These are phyloP conservation scores for Hirudinaria manillensis DNA, from an alignment of 2,888 invertebrate genomes.

Conservation along the genomic window DNA sequence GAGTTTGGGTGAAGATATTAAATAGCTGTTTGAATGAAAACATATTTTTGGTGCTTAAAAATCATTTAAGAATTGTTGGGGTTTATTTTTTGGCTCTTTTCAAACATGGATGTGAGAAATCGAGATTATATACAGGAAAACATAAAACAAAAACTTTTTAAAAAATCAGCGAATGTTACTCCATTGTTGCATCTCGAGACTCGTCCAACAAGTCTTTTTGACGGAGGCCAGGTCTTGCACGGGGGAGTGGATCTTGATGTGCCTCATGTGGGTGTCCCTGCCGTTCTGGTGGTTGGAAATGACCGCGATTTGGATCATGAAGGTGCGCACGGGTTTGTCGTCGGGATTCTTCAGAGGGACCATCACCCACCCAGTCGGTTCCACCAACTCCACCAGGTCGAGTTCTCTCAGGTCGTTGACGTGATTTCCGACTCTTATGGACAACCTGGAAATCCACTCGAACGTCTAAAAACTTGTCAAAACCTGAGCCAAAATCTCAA, in stretches of 20 bases:
- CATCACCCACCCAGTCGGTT: conserved; percentile 93
- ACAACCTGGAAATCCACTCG: conserved; percentile 43
- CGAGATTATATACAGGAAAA: no score
- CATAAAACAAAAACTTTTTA: no score
- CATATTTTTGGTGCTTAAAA: no score
- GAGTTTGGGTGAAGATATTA: no score
- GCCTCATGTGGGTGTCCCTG: conserved; percentile 92
- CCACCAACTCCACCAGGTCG: conserved; percentile 77
- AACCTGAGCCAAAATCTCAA: no score
- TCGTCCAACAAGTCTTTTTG: conserved; percentile 68
- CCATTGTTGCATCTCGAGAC: conserved; percentile 63
- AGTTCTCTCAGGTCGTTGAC: conserved; percentile 93
- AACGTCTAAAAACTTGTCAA: background rate
- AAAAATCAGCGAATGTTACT: conserved; percentile 24
- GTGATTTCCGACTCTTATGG: conserved; percentile 77
- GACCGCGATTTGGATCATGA: conserved; percentile 60
- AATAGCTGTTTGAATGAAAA: no score
- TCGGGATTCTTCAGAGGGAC: conserved; percentile 79
- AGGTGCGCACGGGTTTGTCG: conserved; percentile 79
- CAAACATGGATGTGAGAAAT: background rate
- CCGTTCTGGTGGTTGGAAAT: conserved; percentile 98
- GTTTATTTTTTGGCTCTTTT: background rate
- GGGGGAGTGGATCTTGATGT: conserved; percentile 91
- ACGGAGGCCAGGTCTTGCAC: conserved; percentile 52
- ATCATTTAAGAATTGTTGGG: background rate